A percentile compares a stretch with the other conserved stretches of the same genome.
Conservation (phyloP, 92 coral and sea anemone species). For the Porites divaricata region DNA sequence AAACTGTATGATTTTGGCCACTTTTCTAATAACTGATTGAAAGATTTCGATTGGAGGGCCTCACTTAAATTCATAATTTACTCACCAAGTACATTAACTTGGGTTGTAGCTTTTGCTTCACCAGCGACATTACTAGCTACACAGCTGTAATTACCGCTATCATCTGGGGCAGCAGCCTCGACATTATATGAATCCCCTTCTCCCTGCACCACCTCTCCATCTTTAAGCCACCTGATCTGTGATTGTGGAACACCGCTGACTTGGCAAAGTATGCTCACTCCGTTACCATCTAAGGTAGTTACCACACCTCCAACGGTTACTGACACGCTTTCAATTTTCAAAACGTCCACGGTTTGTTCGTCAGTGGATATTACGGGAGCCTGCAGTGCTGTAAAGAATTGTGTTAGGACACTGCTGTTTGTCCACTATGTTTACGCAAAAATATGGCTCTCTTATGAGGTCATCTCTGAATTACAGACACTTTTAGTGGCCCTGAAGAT, state of each 20-base stretch:
- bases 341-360: constrained; percentile 34
- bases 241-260: constrained; percentile 86
- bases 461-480: too few species aligned
- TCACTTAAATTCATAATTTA: too few species aligned
- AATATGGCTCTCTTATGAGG: too few species aligned
- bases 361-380: constrained; percentile 17
- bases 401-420: background rate
- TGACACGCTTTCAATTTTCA: constrained; percentile 47
- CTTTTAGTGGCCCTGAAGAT: too few species aligned
- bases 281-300: constrained; percentile 71
- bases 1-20: background rate
- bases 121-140: constrained; percentile 73
- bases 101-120: constrained; percentile 60
- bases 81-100: constrained; percentile 27
- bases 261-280: constrained; percentile 67
- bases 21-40: background rate
- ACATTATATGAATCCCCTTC: constrained; percentile 44
- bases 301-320: constrained; percentile 67
- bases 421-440: background rate
- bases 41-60: background rate
- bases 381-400: constrained; percentile 9
- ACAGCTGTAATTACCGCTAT: constrained; percentile 84
- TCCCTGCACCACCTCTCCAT: constrained; percentile 55
- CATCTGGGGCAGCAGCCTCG: constrained; percentile 38
- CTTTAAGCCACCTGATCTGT: constrained; percentile 73